Evolutionary conservation across 2,113 vertebrate species (phyloP).

Genomic region (Heliornis fulica): DNA sequence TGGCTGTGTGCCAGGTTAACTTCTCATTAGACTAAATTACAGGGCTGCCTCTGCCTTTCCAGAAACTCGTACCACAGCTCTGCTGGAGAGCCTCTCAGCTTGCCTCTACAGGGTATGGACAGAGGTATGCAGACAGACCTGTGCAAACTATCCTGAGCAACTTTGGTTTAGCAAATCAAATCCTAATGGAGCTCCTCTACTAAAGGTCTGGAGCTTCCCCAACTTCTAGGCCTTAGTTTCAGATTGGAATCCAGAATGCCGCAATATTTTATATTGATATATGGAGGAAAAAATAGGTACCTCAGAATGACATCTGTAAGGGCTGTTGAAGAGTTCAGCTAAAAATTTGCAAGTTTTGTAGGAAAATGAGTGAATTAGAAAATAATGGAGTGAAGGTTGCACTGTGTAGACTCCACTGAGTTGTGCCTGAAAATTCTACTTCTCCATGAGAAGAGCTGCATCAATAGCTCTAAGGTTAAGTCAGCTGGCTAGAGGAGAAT

Average conservation of each 20-base stretch:
- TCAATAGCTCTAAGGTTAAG: not conserved
- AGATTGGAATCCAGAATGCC: not conserved
- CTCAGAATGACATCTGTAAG: not conserved
- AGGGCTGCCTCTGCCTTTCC: not conserved
- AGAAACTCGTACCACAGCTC: not conserved
- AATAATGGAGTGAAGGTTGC: not conserved
- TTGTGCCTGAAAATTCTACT: not conserved
- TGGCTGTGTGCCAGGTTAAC: not conserved
- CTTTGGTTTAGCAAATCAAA: not conserved
- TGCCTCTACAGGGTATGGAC: not conserved
- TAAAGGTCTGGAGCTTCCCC: not conserved
- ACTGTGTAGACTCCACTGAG: not conserved
- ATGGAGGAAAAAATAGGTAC: not conserved
- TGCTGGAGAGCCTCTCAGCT: not conserved
- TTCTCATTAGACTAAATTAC: no score
- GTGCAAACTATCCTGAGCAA: not conserved
- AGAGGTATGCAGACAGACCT: not conserved
- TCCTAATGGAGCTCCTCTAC: not conserved
- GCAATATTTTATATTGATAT: not conserved
- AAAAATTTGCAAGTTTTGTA: not conserved
- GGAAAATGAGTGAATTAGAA: not conserved
- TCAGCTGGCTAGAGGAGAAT: not conserved
- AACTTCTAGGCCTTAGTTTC: not conserved
- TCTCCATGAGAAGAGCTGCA: not conserved
- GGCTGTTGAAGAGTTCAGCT: not conserved